Evolutionary conservation across 2,888 invertebrate genomes (phyloP).

Genomic region (Fragum sueziense): DNA sequence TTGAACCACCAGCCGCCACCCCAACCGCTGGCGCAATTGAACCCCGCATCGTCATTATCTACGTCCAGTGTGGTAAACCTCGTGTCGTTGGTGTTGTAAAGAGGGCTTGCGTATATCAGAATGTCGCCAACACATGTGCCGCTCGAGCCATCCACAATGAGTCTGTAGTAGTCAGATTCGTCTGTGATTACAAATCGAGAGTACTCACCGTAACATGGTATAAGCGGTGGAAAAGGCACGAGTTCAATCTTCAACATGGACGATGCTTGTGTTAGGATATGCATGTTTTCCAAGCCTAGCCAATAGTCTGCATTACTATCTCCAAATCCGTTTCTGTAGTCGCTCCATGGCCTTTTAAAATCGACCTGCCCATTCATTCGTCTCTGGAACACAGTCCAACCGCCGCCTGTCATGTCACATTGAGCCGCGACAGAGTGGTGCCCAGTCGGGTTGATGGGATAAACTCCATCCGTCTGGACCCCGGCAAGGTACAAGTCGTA

Average conservation of each 20-base stretch:
- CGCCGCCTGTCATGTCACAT: too few relatives aligned
- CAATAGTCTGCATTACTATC: conserved; percentile 89
- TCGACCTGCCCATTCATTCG: neutral
- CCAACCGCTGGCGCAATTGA: conserved; percentile 95
- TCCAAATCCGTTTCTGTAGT: conserved; percentile 92
- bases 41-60: conserved; percentile 88
- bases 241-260: too few relatives aligned
- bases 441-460: too few relatives aligned
- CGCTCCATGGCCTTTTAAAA: conserved; percentile 86
- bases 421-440: too few relatives aligned
- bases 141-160: conserved; percentile 69
- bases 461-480: too few relatives aligned
- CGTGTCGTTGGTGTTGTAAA: conserved; percentile 74
- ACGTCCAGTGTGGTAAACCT: conserved; percentile 78
- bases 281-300: conserved; percentile 93
- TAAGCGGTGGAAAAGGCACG: conserved; percentile 79
- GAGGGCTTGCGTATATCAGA: conserved; percentile 78
- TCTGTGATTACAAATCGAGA: conserved; percentile 76
- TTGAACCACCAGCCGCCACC: conserved; percentile 99
- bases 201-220: conserved; percentile 69
- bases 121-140: conserved; percentile 73
- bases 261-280: conserved; percentile 91
- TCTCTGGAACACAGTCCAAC: neutral
- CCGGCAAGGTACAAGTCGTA: too few relatives aligned
- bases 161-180: conserved; percentile 59